Conservation (phyloP, 64 coral and sea anemone species). For the Pachyseris speciosa region DNA sequence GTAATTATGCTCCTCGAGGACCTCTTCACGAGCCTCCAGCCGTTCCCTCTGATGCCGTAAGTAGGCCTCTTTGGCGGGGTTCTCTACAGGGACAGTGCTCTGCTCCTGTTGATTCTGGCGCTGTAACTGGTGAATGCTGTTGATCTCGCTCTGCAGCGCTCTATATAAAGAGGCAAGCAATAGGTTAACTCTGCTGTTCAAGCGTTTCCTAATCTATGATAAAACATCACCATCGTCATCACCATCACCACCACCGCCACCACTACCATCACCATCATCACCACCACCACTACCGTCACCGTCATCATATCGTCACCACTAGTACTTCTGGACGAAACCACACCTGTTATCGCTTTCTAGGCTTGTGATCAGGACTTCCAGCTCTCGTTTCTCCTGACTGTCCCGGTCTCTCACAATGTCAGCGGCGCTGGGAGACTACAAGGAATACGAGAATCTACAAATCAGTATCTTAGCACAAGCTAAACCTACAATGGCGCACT, state of each 20-base stretch:
- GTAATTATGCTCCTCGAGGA: constrained; percentile 92
- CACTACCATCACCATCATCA: background rate
- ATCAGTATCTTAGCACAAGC: background rate
- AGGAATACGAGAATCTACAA: background rate
- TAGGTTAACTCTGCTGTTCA: background rate
- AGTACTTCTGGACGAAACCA: background rate
- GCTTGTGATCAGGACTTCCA: constrained; percentile 90
- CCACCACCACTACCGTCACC: background rate
- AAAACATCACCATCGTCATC: too few species aligned
- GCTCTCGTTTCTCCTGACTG: constrained; percentile 50
- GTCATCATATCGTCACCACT: background rate
- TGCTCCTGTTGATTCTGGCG: constrained; percentile 30
- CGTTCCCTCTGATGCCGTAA: constrained; percentile 77
- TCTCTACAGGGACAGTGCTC: constrained; percentile 30
- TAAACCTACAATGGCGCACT: too few species aligned
- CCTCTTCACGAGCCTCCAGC: constrained; percentile 86
- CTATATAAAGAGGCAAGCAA: constrained; percentile 15
- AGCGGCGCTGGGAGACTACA: constrained; percentile 55
- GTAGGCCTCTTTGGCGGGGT: constrained; percentile 47
- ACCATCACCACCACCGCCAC: background rate
- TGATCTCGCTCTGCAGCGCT: constrained; percentile 73
- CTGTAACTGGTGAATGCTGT: constrained; percentile 71
- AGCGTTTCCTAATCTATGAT: background rate
- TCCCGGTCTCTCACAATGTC: constrained; percentile 39
- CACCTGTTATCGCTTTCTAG: constrained; percentile 91